phyloP scores from a whole-genome alignment of 2,888 invertebrate genomes.

The Saturnia japonica region DNA sequence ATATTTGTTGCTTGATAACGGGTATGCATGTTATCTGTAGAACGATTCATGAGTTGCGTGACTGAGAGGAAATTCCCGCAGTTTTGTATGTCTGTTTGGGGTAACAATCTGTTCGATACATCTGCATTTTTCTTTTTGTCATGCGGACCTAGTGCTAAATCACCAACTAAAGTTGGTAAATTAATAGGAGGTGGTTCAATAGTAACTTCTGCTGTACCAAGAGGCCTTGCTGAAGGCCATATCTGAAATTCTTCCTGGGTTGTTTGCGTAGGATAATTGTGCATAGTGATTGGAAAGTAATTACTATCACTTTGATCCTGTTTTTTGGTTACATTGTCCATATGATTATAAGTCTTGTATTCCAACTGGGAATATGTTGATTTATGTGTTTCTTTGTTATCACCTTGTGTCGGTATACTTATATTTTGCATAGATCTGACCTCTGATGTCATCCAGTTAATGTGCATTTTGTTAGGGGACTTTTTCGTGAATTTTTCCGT shows the following conservation, averaged over 20 bases:
- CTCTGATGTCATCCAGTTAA: slow-evolving; percentile 80
- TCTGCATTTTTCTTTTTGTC: slow-evolving; percentile 71
- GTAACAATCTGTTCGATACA: slow-evolving; percentile 46
- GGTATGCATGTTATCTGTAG: slow-evolving; percentile 62
- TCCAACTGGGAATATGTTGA: slow-evolving; percentile 54
- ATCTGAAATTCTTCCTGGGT: slow-evolving; percentile 70
- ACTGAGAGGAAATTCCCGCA: slow-evolving; percentile 75
- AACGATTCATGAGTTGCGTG: slow-evolving; percentile 75
- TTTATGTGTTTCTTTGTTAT: slow-evolving; percentile 60
- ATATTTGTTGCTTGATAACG: slow-evolving; percentile 58
- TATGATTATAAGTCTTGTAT: slow-evolving; percentile 57
- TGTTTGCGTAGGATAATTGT: slow-evolving; percentile 64
- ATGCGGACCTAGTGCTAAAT: slow-evolving; percentile 73
- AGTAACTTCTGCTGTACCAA: slow-evolving; percentile 74
- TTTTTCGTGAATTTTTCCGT: slow-evolving; percentile 73
- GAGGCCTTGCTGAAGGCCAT: slow-evolving; percentile 70
- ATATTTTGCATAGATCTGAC: slow-evolving; percentile 67
- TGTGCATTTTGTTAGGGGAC: slow-evolving; percentile 74
- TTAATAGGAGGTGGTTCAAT: slow-evolving; percentile 77
- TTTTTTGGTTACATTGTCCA: slow-evolving; percentile 56
- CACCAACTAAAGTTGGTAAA: slow-evolving; percentile 73
- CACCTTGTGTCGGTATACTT: slow-evolving; percentile 52
- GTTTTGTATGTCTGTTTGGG: slow-evolving; percentile 64
- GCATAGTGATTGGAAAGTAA: slow-evolving; percentile 73
- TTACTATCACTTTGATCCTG: slow-evolving; percentile 63